Evolutionary conservation across 2,797 vertebrate genomes (phyloP).

Genomic region (Parauchenoglanis ngamensis): DNA sequence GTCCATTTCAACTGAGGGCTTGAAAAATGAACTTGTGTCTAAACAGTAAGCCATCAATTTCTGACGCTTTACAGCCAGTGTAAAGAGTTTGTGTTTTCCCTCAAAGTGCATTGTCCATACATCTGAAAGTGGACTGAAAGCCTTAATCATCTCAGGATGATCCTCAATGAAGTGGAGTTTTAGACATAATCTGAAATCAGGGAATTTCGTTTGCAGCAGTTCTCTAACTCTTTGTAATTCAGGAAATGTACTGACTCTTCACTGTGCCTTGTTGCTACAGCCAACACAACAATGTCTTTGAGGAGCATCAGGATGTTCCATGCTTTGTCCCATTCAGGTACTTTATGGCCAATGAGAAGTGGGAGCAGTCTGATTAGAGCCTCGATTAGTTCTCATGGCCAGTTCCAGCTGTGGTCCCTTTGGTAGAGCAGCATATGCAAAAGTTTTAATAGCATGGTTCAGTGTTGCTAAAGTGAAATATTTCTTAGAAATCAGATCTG

Average conservation of each 20-base stretch:
- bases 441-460: background rate
- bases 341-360: conserved; percentile 9
- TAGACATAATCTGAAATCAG: background rate
- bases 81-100: background rate
- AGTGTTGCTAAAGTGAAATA: background rate
- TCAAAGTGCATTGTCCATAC: background rate
- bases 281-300: conserved; percentile 32
- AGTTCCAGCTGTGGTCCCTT: background rate
- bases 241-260: background rate
- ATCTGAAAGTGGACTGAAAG: background rate
- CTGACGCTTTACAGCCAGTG: background rate
- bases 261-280: background rate
- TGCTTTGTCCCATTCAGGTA: background rate
- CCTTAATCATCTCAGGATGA: background rate
- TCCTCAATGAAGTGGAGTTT: background rate
- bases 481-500: background rate
- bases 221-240: background rate
- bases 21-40: background rate
- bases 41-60: background rate
- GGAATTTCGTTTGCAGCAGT: background rate
- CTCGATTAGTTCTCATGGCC: conserved; percentile 1
- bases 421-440: background rate
- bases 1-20: background rate
- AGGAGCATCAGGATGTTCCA: background rate
- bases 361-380: background rate